Base-by-base conservation (phyloP, 2,797 vertebrate genomes). In the Jordanella pulchra region DNA sequence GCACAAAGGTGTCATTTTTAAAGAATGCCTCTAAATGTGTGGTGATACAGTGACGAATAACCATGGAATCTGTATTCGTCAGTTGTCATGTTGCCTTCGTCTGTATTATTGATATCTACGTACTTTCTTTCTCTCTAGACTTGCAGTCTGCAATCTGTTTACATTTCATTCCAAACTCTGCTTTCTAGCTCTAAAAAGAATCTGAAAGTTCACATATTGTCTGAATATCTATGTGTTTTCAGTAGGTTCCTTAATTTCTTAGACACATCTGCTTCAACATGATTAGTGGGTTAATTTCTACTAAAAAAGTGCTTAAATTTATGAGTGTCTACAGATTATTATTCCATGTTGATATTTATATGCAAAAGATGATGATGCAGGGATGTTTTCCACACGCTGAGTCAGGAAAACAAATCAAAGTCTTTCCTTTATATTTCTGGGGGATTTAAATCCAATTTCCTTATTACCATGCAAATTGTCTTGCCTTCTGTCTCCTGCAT, bases 401-500 rank as follows among this genome's bases (percentile, higher is more conserved):
- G 78, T 83, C 73, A 63, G 78, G 73, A 69, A 75, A 87, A 85
- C 65, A 78, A 81, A 88, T 87, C 71, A 80, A 86, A 87, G 69
- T 12, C 76, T 4, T 23, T 76, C 67, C 53, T 7, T 1, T 69
- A 84, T 73, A 67, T 77, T 86, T 78, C 56, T 66, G 56, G 27
- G 35, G 67, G 77, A 81, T 89, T 77, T 84, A 55, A 78, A 82
- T 79, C 64, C 72, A 35, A 65, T 75, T 80, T 82, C 65, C 89
- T 83, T 79, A 90, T 91, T 91, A 90, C 77, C 81, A 90, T 90
- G 86, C 82, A 89, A 92, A 90, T 91, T 71, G 71, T 74, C 81
- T 79, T 44, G 76, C 86, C 77, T 84, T 64, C 75, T 71, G 79
- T 87, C 81, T 84, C 65, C 73, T 58, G 69, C 83, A 79, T 76